phyloP scores from a whole-genome alignment of 2,113 vertebrate species.

The Cariama cristata region DNA sequence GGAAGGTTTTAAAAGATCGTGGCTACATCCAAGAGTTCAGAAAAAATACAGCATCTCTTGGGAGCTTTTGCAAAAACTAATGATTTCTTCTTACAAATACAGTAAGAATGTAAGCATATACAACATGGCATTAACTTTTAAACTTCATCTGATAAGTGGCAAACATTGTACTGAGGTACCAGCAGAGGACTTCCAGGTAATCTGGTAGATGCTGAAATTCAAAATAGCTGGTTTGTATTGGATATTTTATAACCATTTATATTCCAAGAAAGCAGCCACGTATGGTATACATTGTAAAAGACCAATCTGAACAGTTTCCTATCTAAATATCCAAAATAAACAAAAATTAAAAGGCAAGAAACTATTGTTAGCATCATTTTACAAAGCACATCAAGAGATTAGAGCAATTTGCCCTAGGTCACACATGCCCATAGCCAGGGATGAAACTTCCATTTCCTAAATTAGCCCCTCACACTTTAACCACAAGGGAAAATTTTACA shows the following conservation, averaged over 20 bases:
- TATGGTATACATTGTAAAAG: neutral
- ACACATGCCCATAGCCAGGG: accelerated
- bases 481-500: neutral
- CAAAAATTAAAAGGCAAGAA: neutral
- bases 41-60: neutral
- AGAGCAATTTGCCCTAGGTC: neutral
- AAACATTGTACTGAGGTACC: neutral
- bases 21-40: neutral
- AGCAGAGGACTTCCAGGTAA: neutral
- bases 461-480: neutral
- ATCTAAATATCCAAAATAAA: neutral
- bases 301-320: neutral
- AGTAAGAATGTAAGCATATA: neutral
- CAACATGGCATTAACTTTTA: neutral
- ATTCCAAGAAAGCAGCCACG: neutral
- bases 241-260: neutral
- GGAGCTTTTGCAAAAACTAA: neutral
- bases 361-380: neutral
- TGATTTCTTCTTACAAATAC: neutral
- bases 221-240: neutral
- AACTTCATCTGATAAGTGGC: neutral
- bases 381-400: neutral
- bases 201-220: neutral
- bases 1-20: neutral
- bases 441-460: neutral